Base-by-base conservation (phyloP, 1,140 invertebrate genomes). In the Muscidifurax raptorellus region DNA sequence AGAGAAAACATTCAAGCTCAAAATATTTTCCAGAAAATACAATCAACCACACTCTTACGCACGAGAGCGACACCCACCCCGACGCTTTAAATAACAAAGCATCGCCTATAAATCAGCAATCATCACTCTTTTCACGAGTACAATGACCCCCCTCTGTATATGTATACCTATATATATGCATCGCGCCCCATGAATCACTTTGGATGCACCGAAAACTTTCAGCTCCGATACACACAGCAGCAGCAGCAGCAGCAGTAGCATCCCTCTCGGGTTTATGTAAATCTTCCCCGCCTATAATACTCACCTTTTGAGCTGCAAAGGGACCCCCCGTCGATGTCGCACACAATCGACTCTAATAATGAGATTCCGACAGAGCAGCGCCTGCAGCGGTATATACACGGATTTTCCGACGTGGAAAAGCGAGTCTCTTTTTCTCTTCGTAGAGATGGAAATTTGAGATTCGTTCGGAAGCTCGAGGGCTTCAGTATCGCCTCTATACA, bases 281-380 rank as follows among this genome's bases (percentile, higher is more conserved):
- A 74, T 74, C 71, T 27, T n/a, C 25, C 71, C 15, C 71, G 69
- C 69, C 27, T 18, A 72, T 28, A 15, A 18, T 40, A 28, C 32
- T 30, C 67, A 69, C 67, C 67, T 69, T 69, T 69, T 30, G 22
- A 28, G 22, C 36, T 40, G 9, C 25, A 69, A n/a, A 69, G 18
- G 18, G 52, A 59, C 25, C 71, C 71, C 71, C 71, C 71, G 71
- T 7, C 32, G 71, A 74, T 30, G 32, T 40, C 71, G 18, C 22
- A n/a, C 71, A 74, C 71, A 74, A 74, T 74, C 32, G 71, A 36
- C 71, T 74, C 71, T 40, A 74, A 74, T 74, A 74, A 74, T 74
- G 27, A 74, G 67, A 69, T 69, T 69, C 27, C 67, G 27, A 13
- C 27, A 13, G 67, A 12, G 67, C 67, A 25, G 27, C 36, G 36